Evolutionary conservation across 2,888 invertebrate species (phyloP).

Genomic region (Philaethria dido): DNA sequence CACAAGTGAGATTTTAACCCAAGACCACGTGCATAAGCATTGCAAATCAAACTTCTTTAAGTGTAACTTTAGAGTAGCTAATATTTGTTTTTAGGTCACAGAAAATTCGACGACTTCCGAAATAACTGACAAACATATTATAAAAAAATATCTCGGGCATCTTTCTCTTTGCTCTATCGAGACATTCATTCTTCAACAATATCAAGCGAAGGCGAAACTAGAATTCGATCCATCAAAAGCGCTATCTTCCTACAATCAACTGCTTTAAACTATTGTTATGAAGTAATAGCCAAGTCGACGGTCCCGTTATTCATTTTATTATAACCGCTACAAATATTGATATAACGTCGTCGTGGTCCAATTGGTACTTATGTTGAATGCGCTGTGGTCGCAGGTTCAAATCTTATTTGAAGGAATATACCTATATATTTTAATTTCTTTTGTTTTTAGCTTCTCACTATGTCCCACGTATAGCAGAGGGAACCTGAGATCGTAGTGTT

Average conservation of each 20-base stretch:
- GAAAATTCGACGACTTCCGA: not conserved
- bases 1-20: no score
- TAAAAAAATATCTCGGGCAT: not conserved
- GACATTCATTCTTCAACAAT: constrained; percentile 14
- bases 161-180: not conserved
- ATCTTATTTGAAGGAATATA: not conserved
- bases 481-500: no score
- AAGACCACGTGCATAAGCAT: no score
- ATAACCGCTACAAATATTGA: constrained; percentile 14
- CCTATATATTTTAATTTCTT: no score
- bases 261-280: constrained; percentile 25
- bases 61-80: no score
- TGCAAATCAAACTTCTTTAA: no score
- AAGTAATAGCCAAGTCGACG: constrained; percentile 14
- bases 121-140: not conserved
- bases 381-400: not conserved
- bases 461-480: no score
- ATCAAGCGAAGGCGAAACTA: constrained; percentile 20
- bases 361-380: not conserved
- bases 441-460: no score
- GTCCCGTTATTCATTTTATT: constrained; percentile 16
- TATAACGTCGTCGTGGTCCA: not conserved
- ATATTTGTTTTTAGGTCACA: no score
- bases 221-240: constrained; percentile 26
- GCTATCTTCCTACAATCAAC: constrained; percentile 22